A percentile compares a stretch with the other conserved stretches of the same genome.
These are phyloP conservation scores for Brachycybe producta DNA, from an alignment of 2,888 invertebrate species.

Conservation along the genomic window DNA sequence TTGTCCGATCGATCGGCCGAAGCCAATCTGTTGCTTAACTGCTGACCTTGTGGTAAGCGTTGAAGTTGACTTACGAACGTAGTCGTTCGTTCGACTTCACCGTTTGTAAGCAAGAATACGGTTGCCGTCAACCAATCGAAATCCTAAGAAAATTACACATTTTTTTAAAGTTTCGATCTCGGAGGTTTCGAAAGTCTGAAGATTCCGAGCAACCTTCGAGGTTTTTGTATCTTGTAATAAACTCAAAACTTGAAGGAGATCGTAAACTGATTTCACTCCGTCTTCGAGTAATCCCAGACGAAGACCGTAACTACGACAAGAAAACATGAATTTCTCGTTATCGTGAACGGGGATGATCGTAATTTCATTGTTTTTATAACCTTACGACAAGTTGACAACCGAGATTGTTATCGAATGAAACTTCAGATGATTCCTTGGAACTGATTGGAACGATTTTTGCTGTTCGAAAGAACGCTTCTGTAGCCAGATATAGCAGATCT, in stretches of 20 bases:
- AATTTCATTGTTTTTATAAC: conserved; percentile 4
- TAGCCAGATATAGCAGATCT: conserved; percentile 5
- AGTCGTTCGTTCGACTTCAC: neutral
- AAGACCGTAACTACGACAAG: conserved; percentile 2
- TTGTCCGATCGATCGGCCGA: neutral
- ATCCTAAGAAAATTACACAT: neutral
- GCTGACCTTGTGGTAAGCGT: neutral
- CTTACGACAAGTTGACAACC: neutral
- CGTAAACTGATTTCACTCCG: neutral
- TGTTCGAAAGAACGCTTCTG: conserved; percentile 1
- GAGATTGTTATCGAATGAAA: neutral
- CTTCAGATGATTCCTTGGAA: neutral
- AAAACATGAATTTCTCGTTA: too few species aligned
- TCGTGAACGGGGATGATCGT: too few species aligned
- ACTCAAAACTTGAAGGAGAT: neutral
- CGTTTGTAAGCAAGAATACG: conserved; percentile 1
- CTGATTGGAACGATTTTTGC: neutral
- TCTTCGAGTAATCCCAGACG: neutral
- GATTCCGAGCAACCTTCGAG: too few species aligned
- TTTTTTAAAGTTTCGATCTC: neutral
- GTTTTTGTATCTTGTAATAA: neutral
- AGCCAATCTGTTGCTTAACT: neutral
- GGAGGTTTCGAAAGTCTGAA: too few species aligned
- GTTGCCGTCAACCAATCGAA: conserved; percentile 13
- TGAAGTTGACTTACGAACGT: neutral